Conservation (phyloP, 1,140 invertebrate genomes). For the Danaus melanippus region DNA sequence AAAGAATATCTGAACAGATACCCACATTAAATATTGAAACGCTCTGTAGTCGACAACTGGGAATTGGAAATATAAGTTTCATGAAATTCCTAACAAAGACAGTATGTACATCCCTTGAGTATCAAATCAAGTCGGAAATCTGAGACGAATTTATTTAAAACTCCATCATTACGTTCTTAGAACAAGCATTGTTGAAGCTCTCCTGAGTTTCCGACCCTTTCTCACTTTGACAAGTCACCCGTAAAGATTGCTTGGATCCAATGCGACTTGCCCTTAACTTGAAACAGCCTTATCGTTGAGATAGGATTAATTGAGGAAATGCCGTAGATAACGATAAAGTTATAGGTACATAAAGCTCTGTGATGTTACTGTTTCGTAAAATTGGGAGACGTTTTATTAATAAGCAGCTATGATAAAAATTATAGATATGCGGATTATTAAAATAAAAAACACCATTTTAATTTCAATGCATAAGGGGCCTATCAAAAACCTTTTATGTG, state of each 20-base stretch:
- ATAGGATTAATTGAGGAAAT: conserved; percentile 70
- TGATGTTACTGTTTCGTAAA: conserved; percentile 22
- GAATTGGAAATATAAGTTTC: conserved; percentile 6
- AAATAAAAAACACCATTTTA: no score
- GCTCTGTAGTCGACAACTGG: background rate
- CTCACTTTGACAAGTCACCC: conserved; percentile 69
- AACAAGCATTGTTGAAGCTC: conserved; percentile 71
- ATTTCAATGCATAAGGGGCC: no score
- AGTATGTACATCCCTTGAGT: conserved; percentile 8
- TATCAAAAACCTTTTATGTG: no score
- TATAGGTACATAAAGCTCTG: conserved; percentile 47
- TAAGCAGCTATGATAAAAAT: conserved; percentile 8
- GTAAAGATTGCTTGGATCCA: conserved; percentile 70
- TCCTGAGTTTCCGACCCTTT: conserved; percentile 66
- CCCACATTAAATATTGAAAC: conserved; percentile 7
- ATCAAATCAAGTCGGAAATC: conserved; percentile 12
- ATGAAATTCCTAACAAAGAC: conserved; percentile 10
- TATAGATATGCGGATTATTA: background rate
- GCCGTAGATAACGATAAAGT: conserved; percentile 53
- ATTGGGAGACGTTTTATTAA: conserved; percentile 21
- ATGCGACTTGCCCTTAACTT: conserved; percentile 60
- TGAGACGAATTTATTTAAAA: conserved; percentile 53
- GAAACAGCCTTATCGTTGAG: conserved; percentile 64
- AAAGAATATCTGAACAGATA: background rate
- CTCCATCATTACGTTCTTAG: conserved; percentile 65